phyloP scores from a whole-genome alignment of 2,888 invertebrate genomes.

The Dryobotodes eremita region DNA sequence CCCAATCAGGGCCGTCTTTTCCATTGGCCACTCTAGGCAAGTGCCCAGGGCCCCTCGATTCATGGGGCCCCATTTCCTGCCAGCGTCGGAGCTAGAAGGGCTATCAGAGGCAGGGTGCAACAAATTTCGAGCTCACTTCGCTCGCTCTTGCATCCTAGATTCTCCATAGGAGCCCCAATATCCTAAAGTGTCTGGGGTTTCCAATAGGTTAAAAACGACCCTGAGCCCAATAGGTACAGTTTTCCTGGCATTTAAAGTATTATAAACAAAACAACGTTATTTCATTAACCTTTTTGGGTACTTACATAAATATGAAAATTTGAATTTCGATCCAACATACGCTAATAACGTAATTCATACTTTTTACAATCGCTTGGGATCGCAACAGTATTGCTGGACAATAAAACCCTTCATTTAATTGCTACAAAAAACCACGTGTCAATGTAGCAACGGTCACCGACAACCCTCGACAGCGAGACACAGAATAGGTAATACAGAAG shows the following conservation, averaged over 20 bases:
- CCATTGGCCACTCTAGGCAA: too few relatives aligned
- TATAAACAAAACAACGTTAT: not conserved
- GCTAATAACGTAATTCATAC: conserved; percentile 33
- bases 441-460: conserved; percentile 48
- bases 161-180: too few relatives aligned
- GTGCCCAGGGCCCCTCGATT: too few relatives aligned
- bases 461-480: conserved; percentile 40
- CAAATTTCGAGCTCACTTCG: too few relatives aligned
- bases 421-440: conserved; percentile 61
- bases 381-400: conserved; percentile 34
- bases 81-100: too few relatives aligned
- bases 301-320: not conserved
- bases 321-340: conserved; percentile 15
- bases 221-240: too few relatives aligned
- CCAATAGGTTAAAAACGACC: too few relatives aligned
- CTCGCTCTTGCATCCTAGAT: too few relatives aligned
- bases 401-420: conserved; percentile 64
- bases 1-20: too few relatives aligned
- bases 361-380: conserved; percentile 55
- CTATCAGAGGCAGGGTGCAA: too few relatives aligned
- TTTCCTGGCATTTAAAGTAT: not conserved
- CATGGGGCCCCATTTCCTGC: too few relatives aligned
- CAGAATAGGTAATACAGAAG: conserved; percentile 41
- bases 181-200: too few relatives aligned
- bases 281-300: not conserved